Base-by-base conservation (phyloP, 2,797 vertebrate species). In the Enteromius unitaeniatus region DNA sequence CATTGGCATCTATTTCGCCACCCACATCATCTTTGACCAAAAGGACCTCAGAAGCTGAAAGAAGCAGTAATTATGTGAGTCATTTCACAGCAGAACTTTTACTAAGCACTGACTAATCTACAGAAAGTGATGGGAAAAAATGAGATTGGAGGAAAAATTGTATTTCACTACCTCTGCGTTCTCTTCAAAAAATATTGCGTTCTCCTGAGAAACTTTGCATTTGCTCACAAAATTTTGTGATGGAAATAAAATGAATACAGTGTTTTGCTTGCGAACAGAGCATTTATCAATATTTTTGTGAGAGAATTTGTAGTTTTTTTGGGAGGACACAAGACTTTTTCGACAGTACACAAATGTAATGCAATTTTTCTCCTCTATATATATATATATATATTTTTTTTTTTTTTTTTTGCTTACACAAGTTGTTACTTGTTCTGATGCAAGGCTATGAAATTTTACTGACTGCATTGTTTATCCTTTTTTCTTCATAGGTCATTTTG, bases 11-110 rank as follows among this genome's bases (percentile, higher is more conserved):
- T 95, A 91, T 87, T 88, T 95, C 84, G 93, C 92, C 79, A 90
- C 89, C 88, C 92, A 88, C 2, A 90, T 96, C 64, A 89, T 95
- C 84, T 96, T 95, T 87, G 95, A 95, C 87, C 94, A 95, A 87
- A 95, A 93, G 87, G 95, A 96, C 87, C 93, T 95, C 78, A 91
- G 89, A 86, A 88, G 82, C 85, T 94, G 88, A 93, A 49, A 60
- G 68, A 42, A 37, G 64, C 14, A 15, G 72, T 67, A 6, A 70
- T 70, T n/a, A 55, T 51, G 60, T 51, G 60, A 78, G 77, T 67
- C 60, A 78, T 65, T 31, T 62, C 55, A 73, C 47, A 40, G 31
- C 40, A 23, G 51, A 23, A 31, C 21, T 40, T 55, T 14, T 76
- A 58, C 21, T 23, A 58, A 40, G 13, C 6, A 2, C 73, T 40